Evolutionary conservation across 2,113 vertebrate genomes (phyloP).

Genomic region (Brachyhypopomus gauderio): DNA sequence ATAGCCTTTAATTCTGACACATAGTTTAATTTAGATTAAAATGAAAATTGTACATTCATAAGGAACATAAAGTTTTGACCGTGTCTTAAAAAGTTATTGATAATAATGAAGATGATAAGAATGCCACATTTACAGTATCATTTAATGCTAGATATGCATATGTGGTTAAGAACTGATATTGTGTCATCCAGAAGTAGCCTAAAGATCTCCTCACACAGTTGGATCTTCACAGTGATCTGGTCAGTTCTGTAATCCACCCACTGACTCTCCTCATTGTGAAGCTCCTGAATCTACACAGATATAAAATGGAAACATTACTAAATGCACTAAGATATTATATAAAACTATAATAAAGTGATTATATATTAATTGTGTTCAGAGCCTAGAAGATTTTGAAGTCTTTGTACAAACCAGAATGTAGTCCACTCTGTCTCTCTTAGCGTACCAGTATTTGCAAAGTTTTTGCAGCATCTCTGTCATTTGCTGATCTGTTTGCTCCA

Average conservation of each 20-base stretch:
- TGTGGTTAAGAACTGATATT: constrained; percentile 67
- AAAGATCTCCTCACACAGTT: constrained; percentile 71
- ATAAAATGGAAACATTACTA: background rate
- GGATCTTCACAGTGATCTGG: constrained; percentile 72
- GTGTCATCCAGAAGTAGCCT: constrained; percentile 70
- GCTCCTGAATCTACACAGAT: constrained; percentile 68
- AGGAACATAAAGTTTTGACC: background rate
- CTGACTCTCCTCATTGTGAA: constrained; percentile 66
- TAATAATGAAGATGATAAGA: constrained; percentile 1
- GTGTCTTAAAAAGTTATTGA: background rate
- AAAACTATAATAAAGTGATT: background rate
- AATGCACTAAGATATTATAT: background rate
- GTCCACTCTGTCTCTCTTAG: constrained; percentile 72
- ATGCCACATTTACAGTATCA: background rate
- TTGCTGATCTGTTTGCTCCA: constrained; percentile 70
- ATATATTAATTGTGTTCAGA: background rate
- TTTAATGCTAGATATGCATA: constrained; percentile 47
- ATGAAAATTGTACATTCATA: background rate
- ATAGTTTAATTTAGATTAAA: constrained; percentile 6
- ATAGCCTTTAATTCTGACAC: background rate
- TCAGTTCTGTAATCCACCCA: constrained; percentile 68
- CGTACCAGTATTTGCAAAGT: constrained; percentile 69
- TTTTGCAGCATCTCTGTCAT: constrained; percentile 67
- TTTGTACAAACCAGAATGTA: constrained; percentile 70
- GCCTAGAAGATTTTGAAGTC: background rate